Conservation (phyloP, 1,140 invertebrate species). For the Trichoplusia ni region DNA sequence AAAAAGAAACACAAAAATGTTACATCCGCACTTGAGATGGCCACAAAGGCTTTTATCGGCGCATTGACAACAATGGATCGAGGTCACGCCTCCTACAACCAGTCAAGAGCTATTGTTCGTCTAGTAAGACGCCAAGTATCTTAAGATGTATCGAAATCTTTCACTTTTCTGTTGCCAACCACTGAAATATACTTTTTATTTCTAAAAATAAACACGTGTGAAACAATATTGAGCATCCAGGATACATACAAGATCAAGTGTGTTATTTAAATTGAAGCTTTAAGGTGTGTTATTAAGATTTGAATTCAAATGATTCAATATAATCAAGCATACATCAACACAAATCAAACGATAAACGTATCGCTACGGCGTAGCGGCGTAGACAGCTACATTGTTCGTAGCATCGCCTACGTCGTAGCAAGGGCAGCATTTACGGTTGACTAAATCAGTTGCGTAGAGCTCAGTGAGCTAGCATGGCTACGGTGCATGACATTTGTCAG, state of each 20-base stretch:
- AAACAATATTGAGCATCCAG: no score
- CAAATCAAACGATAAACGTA: slow-evolving; percentile 1
- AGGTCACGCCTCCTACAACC: slow-evolving; percentile 49
- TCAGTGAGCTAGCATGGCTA: not conserved
- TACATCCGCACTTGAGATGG: not conserved
- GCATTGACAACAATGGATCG: slow-evolving; percentile 56
- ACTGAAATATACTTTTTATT: no score
- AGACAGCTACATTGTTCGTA: slow-evolving; percentile 7
- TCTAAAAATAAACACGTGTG: no score
- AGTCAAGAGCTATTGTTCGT: slow-evolving; percentile 22
- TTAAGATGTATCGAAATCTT: not conserved
- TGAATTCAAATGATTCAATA: no score
- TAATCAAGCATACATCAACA: not conserved
- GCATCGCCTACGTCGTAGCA: slow-evolving; percentile 12
- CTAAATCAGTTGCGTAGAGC: slow-evolving; percentile 6
- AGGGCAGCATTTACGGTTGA: slow-evolving; percentile 16
- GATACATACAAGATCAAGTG: no score
- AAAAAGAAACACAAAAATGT: slow-evolving; percentile 3
- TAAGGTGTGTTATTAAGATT: no score
- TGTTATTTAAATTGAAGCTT: no score
- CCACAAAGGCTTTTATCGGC: slow-evolving; percentile 43
- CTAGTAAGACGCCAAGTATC: not conserved
- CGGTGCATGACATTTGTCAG: slow-evolving; percentile 10
- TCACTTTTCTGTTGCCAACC: no score
- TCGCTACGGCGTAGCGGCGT: slow-evolving; percentile 25